phyloP scores from a whole-genome alignment of 2,113 vertebrate species.

The Fulmarus glacialis region DNA sequence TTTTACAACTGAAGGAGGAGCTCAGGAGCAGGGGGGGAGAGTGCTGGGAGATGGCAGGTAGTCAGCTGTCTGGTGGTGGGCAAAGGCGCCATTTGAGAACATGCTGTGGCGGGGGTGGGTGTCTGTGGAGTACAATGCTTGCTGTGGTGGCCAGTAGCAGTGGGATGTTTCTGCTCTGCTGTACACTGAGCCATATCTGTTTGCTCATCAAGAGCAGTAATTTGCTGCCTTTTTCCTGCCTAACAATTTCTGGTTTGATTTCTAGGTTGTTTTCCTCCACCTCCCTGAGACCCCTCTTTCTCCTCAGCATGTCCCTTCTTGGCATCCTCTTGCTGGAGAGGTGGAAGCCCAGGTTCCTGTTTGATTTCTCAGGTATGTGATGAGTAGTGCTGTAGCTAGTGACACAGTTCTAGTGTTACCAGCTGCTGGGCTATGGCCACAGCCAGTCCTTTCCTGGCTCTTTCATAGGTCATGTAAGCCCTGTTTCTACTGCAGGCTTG shows the following conservation, averaged over 20 bases:
- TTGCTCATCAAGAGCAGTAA: neutral
- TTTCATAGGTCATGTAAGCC: neutral
- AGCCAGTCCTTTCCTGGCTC: neutral
- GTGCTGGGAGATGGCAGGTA: neutral
- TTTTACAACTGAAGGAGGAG: neutral
- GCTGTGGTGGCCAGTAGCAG: neutral
- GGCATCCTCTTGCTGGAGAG: conserved; percentile 88
- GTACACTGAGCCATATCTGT: rapidly evolving
- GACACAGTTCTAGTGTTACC: neutral
- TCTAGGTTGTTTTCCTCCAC: conserved; percentile 92
- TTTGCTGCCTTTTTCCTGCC: neutral
- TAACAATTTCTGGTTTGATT: conserved; percentile 1
- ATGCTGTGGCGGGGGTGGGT: neutral
- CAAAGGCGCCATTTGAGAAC: neutral
- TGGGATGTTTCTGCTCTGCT: neutral
- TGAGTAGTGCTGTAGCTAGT: neutral
- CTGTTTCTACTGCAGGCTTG: neutral
- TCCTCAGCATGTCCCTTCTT: conserved; percentile 87
- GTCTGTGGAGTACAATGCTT: neutral
- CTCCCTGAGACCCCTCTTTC: conserved; percentile 89
- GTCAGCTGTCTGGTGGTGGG: neutral
- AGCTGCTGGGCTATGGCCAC: neutral
- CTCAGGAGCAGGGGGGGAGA: neutral
- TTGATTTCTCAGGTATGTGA: conserved; percentile 80
- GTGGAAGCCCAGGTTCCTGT: conserved; percentile 88